Conservation (phyloP, 2,113 vertebrate species). For the Heloderma charlesbogerti region DNA sequence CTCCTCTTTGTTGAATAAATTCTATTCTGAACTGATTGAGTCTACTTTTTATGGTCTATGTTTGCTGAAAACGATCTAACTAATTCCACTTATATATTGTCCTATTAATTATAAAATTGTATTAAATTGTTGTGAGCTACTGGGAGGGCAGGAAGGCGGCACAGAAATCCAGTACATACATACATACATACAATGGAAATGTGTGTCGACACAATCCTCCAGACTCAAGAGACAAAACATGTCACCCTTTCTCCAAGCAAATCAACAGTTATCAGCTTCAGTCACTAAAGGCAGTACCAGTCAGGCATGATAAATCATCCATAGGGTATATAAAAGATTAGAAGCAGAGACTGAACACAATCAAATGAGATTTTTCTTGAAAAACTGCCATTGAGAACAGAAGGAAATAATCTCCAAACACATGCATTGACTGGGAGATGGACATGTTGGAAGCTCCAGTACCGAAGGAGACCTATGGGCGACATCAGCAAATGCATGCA, state of each 20-base stretch:
- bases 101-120: conserved; percentile 9
- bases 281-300: conserved; percentile 56
- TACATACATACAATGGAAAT: background rate
- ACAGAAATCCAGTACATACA: background rate
- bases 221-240: background rate
- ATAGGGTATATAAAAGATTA: conserved; percentile 40
- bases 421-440: background rate
- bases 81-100: background rate
- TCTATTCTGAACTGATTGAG: background rate
- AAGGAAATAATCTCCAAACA: conserved; percentile 34
- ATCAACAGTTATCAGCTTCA: conserved; percentile 56
- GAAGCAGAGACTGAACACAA: conserved; percentile 48
- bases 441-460: background rate
- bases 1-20: background rate
- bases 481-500: background rate
- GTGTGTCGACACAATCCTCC: background rate
- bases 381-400: conserved; percentile 25
- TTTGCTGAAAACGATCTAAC: background rate
- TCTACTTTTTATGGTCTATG: background rate
- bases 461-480: background rate
- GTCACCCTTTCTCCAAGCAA: conserved; percentile 52
- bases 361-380: conserved; percentile 34
- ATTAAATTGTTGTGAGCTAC: background rate
- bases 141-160: background rate
- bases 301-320: conserved; percentile 12